These are phyloP conservation scores for Leptodirus hochenwartii DNA, from an alignment of 2,888 invertebrate genomes.

Conservation along the genomic window DNA sequence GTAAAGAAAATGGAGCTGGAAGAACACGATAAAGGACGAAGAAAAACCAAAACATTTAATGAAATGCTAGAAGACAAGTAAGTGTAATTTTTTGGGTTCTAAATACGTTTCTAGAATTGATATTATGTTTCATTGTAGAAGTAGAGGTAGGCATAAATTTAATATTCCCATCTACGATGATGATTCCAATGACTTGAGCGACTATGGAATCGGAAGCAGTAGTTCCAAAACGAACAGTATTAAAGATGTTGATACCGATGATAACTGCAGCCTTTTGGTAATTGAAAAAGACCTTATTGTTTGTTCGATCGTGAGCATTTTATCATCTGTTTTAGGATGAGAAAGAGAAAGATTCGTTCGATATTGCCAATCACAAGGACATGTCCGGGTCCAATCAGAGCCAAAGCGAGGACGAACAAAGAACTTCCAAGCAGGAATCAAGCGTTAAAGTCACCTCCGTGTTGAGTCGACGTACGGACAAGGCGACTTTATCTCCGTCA, in stretches of 20 bases:
- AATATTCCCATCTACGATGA: conserved; percentile 50
- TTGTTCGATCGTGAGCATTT: conserved; percentile 5
- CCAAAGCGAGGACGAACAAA: conserved; percentile 21
- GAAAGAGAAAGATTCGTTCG: conserved; percentile 19
- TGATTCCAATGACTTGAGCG: conserved; percentile 68
- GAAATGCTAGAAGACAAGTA: conserved; percentile 86
- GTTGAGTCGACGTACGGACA: not conserved
- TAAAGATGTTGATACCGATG: conserved; percentile 24
- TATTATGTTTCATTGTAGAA: conserved; percentile 21
- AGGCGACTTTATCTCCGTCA: not conserved
- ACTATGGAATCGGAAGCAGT: conserved; percentile 45
- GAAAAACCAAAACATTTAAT: conserved; percentile 81
- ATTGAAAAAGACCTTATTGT: too few species aligned
- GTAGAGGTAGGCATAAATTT: conserved; percentile 36
- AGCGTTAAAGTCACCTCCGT: not conserved
- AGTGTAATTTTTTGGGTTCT: too few species aligned
- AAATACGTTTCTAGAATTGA: not conserved
- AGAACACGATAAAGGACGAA: conserved; percentile 46
- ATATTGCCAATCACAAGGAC: conserved; percentile 19
- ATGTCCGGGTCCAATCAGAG: conserved; percentile 22
- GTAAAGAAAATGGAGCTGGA: conserved; percentile 65
- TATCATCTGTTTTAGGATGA: too few species aligned
- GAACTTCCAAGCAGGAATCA: not conserved
- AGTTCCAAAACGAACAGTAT: conserved; percentile 22
- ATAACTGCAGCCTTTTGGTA: conserved; percentile 22